Conservation (phyloP, 1,140 invertebrate genomes). For the Lasaia peninsularis region DNA sequence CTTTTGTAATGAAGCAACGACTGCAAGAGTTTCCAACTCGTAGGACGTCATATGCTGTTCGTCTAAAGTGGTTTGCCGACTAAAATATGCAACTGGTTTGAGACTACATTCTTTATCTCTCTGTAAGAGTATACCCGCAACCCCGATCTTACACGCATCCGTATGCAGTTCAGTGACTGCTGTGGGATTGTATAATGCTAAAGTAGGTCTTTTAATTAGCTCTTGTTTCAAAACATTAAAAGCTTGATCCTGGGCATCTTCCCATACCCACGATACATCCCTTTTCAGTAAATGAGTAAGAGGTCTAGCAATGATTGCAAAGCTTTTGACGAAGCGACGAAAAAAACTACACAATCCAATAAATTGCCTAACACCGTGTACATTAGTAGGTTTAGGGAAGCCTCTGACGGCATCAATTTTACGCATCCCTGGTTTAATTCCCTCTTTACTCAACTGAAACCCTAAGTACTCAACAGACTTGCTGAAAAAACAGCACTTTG, state of each 20-base stretch:
- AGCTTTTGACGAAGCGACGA: neutral
- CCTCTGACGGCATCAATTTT: neutral
- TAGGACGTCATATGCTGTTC: slow-evolving; percentile 17
- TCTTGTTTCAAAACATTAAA: neutral
- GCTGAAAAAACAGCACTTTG: neutral
- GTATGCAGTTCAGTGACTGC: slow-evolving; percentile 20
- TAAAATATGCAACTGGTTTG: slow-evolving; percentile 19
- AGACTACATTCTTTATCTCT: neutral
- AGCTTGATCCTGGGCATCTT: neutral
- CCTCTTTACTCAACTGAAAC: neutral
- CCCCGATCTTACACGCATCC: slow-evolving; percentile 21
- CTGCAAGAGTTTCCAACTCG: slow-evolving; percentile 21
- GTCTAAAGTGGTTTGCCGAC: slow-evolving; percentile 17
- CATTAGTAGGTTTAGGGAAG: neutral
- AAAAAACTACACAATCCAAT: slow-evolving; percentile 4
- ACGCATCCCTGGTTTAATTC: neutral
- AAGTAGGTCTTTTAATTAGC: slow-evolving; percentile 5
- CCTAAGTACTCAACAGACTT: neutral
- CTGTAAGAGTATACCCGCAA: slow-evolving; percentile 23
- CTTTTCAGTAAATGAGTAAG: neutral
- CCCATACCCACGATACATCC: neutral
- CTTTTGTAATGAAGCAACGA: slow-evolving; percentile 16
- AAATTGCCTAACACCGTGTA: neutral
- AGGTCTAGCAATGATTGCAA: neutral
- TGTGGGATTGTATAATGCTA: slow-evolving; percentile 15